A percentile compares a stretch with the other conserved stretches of the same genome.
Evolutionary conservation across 2,888 invertebrate genomes (phyloP).

Genomic region (Torymus aiolomorphi): DNA sequence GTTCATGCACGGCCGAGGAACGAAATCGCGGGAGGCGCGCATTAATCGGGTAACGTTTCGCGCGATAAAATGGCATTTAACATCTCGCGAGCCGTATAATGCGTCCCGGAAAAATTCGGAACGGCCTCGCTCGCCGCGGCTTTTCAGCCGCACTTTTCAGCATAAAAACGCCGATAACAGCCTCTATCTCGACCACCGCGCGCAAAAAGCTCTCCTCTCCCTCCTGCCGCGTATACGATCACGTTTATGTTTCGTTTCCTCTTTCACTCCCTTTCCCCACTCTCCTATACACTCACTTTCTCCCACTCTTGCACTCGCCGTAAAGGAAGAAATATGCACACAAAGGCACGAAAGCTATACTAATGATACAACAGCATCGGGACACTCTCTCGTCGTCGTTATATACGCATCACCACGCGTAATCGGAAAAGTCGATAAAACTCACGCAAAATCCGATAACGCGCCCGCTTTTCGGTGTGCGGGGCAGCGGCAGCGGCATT

Average conservation of each 20-base stretch:
- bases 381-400: too few relatives aligned
- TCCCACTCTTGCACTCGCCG: too few relatives aligned
- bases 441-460: not conserved
- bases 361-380: too few relatives aligned
- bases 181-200: constrained; percentile 15
- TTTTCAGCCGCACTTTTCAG: constrained; percentile 38
- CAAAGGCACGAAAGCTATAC: too few relatives aligned
- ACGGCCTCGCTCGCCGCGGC: constrained; percentile 22
- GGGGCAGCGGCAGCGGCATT: not conserved
- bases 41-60: constrained; percentile 48
- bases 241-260: constrained; percentile 26
- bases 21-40: not conserved
- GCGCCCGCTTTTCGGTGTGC: too few relatives aligned
- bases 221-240: constrained; percentile 13
- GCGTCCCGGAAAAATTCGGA: constrained; percentile 51
- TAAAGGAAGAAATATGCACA: constrained; percentile 10
- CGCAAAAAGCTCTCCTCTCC: not conserved
- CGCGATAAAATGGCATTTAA: constrained; percentile 50
- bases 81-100: constrained; percentile 29
- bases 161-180: constrained; percentile 53
- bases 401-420: too few relatives aligned
- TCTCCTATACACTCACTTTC: not conserved
- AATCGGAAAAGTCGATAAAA: too few relatives aligned
- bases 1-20: constrained; percentile 2
- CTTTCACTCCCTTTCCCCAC: not conserved